A percentile compares a stretch with the other conserved stretches of the same genome.
Evolutionary conservation across 2,888 invertebrate species (phyloP).

Genomic region (Anorthoa munda): DNA sequence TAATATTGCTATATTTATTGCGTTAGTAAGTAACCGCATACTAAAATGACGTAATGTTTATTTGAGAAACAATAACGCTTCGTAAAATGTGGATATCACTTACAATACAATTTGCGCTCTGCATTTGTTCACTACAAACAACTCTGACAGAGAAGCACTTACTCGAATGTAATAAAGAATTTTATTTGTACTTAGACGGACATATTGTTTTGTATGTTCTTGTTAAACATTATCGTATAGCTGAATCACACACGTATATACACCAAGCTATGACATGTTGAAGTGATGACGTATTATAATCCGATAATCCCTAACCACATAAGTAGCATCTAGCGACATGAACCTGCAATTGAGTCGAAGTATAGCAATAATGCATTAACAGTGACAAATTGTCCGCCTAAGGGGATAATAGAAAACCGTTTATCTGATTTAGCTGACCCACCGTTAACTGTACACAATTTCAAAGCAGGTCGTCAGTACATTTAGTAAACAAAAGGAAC

Average conservation of each 20-base stretch:
- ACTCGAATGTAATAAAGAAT: constrained; percentile 14
- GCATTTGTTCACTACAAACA: constrained; percentile 34
- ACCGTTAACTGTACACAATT: constrained; percentile 35
- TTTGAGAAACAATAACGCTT: constrained; percentile 52
- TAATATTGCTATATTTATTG: constrained; percentile 47
- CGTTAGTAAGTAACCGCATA: constrained; percentile 49
- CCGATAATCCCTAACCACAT: constrained; percentile 30
- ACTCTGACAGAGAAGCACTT: constrained; percentile 24
- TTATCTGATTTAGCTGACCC: constrained; percentile 51
- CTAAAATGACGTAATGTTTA: constrained; percentile 44
- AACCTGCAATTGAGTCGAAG: constrained; percentile 35
- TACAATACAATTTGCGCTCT: constrained; percentile 28
- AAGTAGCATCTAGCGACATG: constrained; percentile 11
- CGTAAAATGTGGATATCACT: constrained; percentile 34
- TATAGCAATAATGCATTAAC: constrained; percentile 53
- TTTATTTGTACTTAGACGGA: constrained; percentile 15
- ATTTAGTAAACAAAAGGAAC: constrained; percentile 17
- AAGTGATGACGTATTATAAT: constrained; percentile 28
- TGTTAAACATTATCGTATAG: not conserved
- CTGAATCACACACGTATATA: constrained; percentile 6
- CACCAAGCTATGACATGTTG: not conserved
- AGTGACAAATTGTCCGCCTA: constrained; percentile 48
- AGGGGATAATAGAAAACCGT: constrained; percentile 48
- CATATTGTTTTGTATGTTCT: not conserved
- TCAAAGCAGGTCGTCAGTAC: constrained; percentile 22